Percentiles rank a stretch among this genome's conserved stretches.
phyloP scores from a whole-genome alignment of 2,888 invertebrate species.

The Cerceris rybyensis region DNA sequence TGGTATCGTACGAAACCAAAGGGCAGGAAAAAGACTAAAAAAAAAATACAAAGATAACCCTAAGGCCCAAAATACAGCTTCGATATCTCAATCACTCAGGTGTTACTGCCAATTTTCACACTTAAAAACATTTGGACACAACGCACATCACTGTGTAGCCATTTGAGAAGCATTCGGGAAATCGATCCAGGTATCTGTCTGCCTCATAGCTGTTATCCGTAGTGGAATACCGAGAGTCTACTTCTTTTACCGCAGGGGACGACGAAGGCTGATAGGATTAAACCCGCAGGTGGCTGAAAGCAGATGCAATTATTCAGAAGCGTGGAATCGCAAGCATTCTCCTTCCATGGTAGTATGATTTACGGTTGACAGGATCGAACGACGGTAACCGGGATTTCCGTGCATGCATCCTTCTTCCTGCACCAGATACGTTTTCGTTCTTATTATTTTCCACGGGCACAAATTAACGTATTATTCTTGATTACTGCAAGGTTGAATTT shows the following conservation, averaged over 20 bases:
- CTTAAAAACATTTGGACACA: not conserved
- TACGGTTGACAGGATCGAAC: conserved; percentile 58
- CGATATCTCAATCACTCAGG: no score
- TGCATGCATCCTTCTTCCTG: conserved; percentile 27
- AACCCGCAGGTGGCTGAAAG: conserved; percentile 62
- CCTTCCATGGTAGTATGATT: conserved; percentile 55
- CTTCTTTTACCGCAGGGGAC: conserved; percentile 43
- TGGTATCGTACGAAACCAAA: no score
- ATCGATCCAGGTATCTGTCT: not conserved
- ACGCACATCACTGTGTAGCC: not conserved
- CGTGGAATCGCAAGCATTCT: conserved; percentile 63
- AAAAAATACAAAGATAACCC: no score
- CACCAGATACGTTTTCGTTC: conserved; percentile 44
- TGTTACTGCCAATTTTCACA: not conserved
- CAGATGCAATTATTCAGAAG: conserved; percentile 64
- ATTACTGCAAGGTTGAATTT: conserved; percentile 20
- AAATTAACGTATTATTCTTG: conserved; percentile 54
- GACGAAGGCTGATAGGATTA: conserved; percentile 60
- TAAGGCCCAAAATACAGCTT: no score
- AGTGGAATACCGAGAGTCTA: conserved; percentile 46
- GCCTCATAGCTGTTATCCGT: conserved; percentile 21
- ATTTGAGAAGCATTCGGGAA: not conserved
- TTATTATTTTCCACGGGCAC: conserved; percentile 51
- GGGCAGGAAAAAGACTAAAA: no score
- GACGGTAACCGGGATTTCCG: conserved; percentile 62